A percentile compares a stretch with the other conserved stretches of the same genome.
These are phyloP conservation scores for Drosophila ogumai DNA, from an alignment of 1,140 invertebrate genomes.

Conservation along the genomic window DNA sequence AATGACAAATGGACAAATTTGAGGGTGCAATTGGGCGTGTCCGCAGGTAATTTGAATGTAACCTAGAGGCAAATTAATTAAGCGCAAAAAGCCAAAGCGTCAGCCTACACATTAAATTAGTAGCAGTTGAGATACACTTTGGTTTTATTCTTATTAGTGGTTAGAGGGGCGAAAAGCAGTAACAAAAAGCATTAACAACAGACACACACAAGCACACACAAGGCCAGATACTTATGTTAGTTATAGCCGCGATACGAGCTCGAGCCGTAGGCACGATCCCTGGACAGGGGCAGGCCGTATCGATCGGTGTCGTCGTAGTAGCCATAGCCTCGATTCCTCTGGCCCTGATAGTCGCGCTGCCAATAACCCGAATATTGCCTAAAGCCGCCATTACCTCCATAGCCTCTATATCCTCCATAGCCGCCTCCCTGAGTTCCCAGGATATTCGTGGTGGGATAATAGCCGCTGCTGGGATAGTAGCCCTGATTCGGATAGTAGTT, in stretches of 20 bases:
- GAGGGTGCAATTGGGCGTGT: slow-evolving; percentile 74
- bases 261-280: slow-evolving; percentile 54
- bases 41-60: slow-evolving; percentile 44
- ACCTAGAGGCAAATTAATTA: slow-evolving; percentile 53
- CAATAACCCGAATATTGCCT: slow-evolving; percentile 84
- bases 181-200: slow-evolving; percentile 40
- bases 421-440: slow-evolving; percentile 61
- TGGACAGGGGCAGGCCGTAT: slow-evolving; percentile 69
- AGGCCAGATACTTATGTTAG: slow-evolving; percentile 35
- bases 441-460: slow-evolving; percentile 77
- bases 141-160: slow-evolving; percentile 39
- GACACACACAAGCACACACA: slow-evolving; percentile 2
- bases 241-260: slow-evolving; percentile 70
- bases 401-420: slow-evolving; percentile 84
- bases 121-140: slow-evolving; percentile 24
- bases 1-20: slow-evolving; percentile 56
- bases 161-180: background rate
- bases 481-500: slow-evolving; percentile 44
- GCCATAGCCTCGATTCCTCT: slow-evolving; percentile 81
- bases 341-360: slow-evolving; percentile 77
- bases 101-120: slow-evolving; percentile 45
- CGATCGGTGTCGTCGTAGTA: slow-evolving; percentile 78
- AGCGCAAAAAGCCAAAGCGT: slow-evolving; percentile 41
- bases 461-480: slow-evolving; percentile 20
- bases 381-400: slow-evolving; percentile 85